Conservation (phyloP, 1,140 invertebrate species). For the Drosophila takahashii region DNA sequence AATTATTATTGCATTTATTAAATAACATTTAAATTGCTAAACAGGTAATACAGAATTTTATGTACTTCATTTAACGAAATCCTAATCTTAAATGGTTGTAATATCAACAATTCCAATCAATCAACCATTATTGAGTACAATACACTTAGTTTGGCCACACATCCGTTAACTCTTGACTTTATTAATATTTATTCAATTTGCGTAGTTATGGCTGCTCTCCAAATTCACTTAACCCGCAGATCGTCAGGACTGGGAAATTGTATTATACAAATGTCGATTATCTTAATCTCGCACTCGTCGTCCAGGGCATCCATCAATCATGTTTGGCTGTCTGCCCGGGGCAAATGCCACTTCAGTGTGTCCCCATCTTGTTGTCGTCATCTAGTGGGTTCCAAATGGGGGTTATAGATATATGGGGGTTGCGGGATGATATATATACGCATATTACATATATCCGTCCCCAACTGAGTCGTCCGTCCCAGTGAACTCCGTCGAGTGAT, state of each 20-base stretch:
- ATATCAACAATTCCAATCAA: neutral
- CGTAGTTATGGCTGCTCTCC: conserved; percentile 2
- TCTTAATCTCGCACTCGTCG: conserved; percentile 68
- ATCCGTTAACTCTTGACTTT: conserved; percentile 22
- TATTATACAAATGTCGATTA: conserved; percentile 78
- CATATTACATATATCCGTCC: conserved; percentile 1
- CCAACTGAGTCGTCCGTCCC: conserved; percentile 15
- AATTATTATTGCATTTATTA: too few relatives aligned
- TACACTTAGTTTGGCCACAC: conserved; percentile 1
- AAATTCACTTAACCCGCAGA: conserved; percentile 36
- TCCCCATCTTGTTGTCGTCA: conserved; percentile 25
- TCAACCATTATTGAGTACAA: neutral
- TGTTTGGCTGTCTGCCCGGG: conserved; percentile 47
- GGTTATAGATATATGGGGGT: conserved; percentile 39
- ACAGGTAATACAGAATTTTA: too few relatives aligned
- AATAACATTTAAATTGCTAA: neutral
- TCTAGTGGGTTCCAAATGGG: conserved; percentile 14
- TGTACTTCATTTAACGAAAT: neutral
- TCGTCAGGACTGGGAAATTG: conserved; percentile 34
- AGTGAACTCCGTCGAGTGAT: conserved; percentile 24
- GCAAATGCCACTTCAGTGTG: conserved; percentile 57
- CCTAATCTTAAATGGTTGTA: neutral
- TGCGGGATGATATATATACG: conserved; percentile 8
- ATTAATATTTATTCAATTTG: conserved; percentile 46
- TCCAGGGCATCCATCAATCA: conserved; percentile 68